phyloP scores from a whole-genome alignment of 2,113 vertebrate genomes.

The Danio rerio region DNA sequence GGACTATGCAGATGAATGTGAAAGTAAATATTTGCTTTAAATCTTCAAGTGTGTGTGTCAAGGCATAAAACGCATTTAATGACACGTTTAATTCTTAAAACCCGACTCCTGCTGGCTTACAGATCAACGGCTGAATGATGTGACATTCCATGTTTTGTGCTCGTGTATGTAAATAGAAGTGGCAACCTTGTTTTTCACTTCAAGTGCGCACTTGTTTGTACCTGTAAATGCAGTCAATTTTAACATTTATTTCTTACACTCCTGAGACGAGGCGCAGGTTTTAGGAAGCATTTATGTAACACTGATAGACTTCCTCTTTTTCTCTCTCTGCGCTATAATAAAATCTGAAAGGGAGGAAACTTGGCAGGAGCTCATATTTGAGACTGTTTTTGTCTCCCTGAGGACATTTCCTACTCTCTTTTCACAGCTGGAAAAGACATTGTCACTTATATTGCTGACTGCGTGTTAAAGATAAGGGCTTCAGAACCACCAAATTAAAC shows the following conservation, averaged over 20 bases:
- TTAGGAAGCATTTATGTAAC: background rate
- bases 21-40: conserved; percentile 52
- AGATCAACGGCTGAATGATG: background rate
- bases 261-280: background rate
- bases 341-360: conserved; percentile 12
- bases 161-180: background rate
- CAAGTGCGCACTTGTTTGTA: background rate
- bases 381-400: conserved; percentile 13
- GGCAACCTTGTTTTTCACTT: background rate
- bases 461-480: conserved; percentile 39
- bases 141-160: background rate
- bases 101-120: background rate
- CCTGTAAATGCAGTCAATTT: background rate
- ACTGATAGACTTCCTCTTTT: background rate
- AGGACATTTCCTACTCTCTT: conserved; percentile 28
- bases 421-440: conserved; percentile 34
- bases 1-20: conserved; percentile 37
- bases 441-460: conserved; percentile 47
- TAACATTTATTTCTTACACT: background rate
- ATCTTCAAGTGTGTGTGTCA: background rate
- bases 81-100: background rate
- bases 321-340: conserved; percentile 6
- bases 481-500: conserved; percentile 34
- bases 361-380: conserved; percentile 35
- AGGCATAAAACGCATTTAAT: background rate